Conservation (phyloP, 1,140 invertebrate genomes). For the Paramacrobiotus metropolitanus region DNA sequence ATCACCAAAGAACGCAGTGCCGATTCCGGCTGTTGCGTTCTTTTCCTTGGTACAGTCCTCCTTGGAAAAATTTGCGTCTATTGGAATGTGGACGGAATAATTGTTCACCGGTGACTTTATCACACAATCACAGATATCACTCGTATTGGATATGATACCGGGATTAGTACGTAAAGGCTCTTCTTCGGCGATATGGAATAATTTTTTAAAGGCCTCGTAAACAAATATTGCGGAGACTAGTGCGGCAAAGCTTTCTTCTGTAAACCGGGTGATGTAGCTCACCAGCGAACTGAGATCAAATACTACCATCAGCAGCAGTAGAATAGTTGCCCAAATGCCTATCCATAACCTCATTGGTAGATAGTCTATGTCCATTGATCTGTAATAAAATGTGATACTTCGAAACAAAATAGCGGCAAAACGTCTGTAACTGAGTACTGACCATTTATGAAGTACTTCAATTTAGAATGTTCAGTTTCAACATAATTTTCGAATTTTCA, state of each 20-base stretch:
- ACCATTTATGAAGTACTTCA: too few relatives aligned
- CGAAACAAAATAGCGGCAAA: neutral
- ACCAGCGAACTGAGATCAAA: slow-evolving; percentile 20
- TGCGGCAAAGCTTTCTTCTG: slow-evolving; percentile 26
- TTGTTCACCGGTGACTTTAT: too few relatives aligned
- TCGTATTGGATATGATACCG: neutral
- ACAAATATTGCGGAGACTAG: slow-evolving; percentile 25
- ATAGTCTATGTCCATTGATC: slow-evolving; percentile 19
- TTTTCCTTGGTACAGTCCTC: neutral
- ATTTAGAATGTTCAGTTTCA: too few relatives aligned
- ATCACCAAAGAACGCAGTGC: neutral
- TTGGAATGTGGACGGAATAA: neutral
- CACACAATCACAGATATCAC: neutral
- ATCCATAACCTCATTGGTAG: slow-evolving; percentile 23
- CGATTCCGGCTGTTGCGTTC: neutral
- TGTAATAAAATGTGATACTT: slow-evolving; percentile 10
- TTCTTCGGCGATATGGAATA: slow-evolving; percentile 12
- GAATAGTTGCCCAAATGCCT: slow-evolving; percentile 23
- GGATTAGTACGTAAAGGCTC: slow-evolving; percentile 2
- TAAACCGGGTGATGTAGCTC: slow-evolving; percentile 22
- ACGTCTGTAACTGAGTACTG: neutral
- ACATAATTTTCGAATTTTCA: too few relatives aligned
- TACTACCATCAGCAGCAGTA: slow-evolving; percentile 22
- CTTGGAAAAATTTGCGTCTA: neutral
- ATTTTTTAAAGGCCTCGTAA: slow-evolving; percentile 20